Conservation (phyloP, 2,113 vertebrate genomes). For the Muntiacus muntjak region DNA sequence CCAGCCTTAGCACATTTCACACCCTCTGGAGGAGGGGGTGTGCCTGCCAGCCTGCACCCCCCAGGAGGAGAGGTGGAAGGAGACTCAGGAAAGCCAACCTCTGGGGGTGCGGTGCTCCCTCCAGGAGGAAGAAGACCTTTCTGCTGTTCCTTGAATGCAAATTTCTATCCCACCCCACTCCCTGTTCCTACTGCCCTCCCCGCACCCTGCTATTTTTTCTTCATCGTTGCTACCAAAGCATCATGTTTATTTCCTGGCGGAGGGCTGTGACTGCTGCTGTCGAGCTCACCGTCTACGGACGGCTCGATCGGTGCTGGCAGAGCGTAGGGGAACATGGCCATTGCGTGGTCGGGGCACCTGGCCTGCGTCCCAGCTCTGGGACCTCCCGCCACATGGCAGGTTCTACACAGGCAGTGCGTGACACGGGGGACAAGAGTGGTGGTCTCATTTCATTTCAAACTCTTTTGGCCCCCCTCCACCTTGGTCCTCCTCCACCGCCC, state of each 20-base stretch:
- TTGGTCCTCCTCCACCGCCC: neutral
- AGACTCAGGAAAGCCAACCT: neutral
- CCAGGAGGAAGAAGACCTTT: neutral
- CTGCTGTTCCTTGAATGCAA: neutral
- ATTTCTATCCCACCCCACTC: rapidly evolving
- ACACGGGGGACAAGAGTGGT: rapidly evolving
- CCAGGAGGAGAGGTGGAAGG: neutral
- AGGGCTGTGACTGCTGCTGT: too few relatives aligned
- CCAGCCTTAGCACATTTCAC: conserved; percentile 24
- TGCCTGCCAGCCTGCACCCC: neutral
- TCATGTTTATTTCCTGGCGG: neutral
- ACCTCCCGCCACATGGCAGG: neutral
- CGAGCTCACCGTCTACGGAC: rapidly evolving
- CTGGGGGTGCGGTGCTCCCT: too few relatives aligned
- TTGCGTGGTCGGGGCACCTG: neutral
- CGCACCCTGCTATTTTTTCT: neutral
- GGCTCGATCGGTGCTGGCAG: neutral
- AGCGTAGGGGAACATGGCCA: neutral
- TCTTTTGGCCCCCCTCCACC: neutral
- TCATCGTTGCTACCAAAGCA: neutral
- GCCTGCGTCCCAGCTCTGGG: neutral
- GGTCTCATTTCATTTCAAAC: neutral
- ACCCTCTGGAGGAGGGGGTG: neutral
- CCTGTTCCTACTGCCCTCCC: neutral
- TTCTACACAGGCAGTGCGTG: rapidly evolving